Conservation (phyloP, 2,888 invertebrate species). For the Junonia oenone region DNA sequence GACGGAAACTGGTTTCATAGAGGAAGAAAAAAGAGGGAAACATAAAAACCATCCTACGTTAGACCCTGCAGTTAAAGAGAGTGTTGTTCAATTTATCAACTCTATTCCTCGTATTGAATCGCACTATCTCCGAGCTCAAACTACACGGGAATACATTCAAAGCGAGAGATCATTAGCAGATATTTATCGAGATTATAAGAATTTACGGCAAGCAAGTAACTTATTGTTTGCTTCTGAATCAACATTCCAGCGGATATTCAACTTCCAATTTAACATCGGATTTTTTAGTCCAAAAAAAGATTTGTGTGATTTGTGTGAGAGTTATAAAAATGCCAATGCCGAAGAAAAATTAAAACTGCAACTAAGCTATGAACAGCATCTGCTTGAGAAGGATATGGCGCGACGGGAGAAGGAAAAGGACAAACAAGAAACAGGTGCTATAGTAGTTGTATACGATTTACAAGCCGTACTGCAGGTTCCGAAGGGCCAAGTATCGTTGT, state of each 20-base stretch:
- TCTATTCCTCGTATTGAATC: not conserved
- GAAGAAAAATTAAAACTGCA: constrained; percentile 21
- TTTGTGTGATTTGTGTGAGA: not conserved
- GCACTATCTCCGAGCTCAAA: constrained; percentile 27
- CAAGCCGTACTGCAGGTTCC: constrained; percentile 31
- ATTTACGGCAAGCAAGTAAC: constrained; percentile 10
- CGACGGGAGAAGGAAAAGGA: too few species aligned
- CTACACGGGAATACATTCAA: constrained; percentile 22
- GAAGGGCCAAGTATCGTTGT: constrained; percentile 27
- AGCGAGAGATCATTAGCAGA: constrained; percentile 32
- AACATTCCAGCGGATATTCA: constrained; percentile 33
- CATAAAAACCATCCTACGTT: constrained; percentile 18
- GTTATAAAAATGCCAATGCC: constrained; percentile 5
- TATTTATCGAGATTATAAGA: constrained; percentile 31
- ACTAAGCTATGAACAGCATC: constrained; percentile 15
- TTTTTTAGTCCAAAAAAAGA: constrained; percentile 30
- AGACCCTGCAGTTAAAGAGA: constrained; percentile 21
- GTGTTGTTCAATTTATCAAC: constrained; percentile 23
- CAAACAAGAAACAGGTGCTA: not conserved
- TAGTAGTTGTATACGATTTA: constrained; percentile 30
- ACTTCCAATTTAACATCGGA: constrained; percentile 31
- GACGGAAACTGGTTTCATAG: constrained; percentile 7
- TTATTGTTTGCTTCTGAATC: constrained; percentile 9
- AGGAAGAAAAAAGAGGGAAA: constrained; percentile 21
- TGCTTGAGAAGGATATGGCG: not conserved